Evolutionary conservation across 2,888 invertebrate species (phyloP).

Genomic region (Thereva unica): DNA sequence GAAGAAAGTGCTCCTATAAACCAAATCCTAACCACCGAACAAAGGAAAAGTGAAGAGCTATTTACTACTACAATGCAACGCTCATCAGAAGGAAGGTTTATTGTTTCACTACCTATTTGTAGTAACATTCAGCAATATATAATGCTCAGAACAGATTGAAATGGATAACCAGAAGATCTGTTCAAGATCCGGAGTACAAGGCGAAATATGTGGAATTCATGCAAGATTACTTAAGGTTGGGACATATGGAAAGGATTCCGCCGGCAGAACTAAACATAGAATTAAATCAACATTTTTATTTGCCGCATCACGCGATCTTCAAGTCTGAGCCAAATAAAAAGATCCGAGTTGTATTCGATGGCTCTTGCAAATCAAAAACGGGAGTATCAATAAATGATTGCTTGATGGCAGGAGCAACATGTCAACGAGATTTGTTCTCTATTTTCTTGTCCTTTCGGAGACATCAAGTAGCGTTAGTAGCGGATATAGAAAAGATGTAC

Average conservation of each 20-base stretch:
- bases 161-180: not conserved
- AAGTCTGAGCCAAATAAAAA: not conserved
- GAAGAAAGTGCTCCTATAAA: too few species aligned
- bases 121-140: not conserved
- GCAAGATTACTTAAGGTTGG: not conserved
- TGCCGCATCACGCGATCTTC: slow-evolving; percentile 1
- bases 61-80: too few species aligned
- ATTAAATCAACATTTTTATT: not conserved
- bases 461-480: too few species aligned
- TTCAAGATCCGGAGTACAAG: not conserved
- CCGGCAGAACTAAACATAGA: not conserved
- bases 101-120: too few species aligned
- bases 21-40: too few species aligned
- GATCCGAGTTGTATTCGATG: slow-evolving; percentile 2
- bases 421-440: not conserved
- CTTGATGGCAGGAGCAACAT: too few species aligned
- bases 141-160: not conserved
- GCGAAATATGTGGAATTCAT: not conserved
- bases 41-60: too few species aligned
- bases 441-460: too few species aligned
- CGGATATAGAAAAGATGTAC: too few species aligned
- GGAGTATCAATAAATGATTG: too few species aligned
- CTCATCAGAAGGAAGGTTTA: too few species aligned
- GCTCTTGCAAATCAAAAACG: not conserved
- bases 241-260: not conserved